Conservation (phyloP, 2,888 invertebrate species). For the Drosophila paramelanica region DNA sequence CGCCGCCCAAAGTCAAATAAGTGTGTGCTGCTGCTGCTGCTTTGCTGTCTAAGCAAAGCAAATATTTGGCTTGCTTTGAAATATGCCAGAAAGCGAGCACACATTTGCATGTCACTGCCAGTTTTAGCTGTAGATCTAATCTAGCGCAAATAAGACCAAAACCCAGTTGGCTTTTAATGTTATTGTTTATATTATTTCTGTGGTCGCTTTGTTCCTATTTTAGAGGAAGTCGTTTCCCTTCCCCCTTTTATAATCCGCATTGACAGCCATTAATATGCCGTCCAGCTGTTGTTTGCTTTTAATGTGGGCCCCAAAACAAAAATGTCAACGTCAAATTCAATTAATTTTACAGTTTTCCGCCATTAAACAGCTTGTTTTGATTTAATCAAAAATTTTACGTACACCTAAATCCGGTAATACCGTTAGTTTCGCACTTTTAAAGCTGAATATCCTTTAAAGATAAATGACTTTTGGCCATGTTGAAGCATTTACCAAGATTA, state of each 20-base stretch:
- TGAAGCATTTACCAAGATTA: neutral
- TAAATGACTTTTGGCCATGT: neutral
- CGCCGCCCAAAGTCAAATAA: constrained; percentile 32
- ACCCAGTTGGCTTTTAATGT: neutral
- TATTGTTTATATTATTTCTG: constrained; percentile 15
- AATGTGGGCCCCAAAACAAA: constrained; percentile 5
- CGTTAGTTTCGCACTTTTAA: constrained; percentile 25
- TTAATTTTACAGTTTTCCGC: constrained; percentile 33
- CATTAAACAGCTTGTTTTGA: constrained; percentile 1
- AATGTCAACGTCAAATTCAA: constrained; percentile 31
- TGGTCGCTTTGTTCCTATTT: neutral
- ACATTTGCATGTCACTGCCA: constrained; percentile 19
- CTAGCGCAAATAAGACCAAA: constrained; percentile 10
- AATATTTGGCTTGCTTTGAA: constrained; percentile 17
- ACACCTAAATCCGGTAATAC: constrained; percentile 10
- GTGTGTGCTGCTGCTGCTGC: neutral
- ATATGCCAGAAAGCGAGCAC: neutral
- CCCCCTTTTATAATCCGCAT: neutral
- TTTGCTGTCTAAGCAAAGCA: neutral
- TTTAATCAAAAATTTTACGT: constrained; percentile 40
- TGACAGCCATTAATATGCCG: constrained; percentile 16
- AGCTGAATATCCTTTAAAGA: constrained; percentile 1
- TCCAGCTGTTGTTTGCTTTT: constrained; percentile 3
- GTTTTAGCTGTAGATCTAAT: constrained; percentile 16
- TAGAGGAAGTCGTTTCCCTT: too few species aligned